Evolutionary conservation across 2,113 vertebrate species (phyloP).

Genomic region (Galemys pyrenaicus): DNA sequence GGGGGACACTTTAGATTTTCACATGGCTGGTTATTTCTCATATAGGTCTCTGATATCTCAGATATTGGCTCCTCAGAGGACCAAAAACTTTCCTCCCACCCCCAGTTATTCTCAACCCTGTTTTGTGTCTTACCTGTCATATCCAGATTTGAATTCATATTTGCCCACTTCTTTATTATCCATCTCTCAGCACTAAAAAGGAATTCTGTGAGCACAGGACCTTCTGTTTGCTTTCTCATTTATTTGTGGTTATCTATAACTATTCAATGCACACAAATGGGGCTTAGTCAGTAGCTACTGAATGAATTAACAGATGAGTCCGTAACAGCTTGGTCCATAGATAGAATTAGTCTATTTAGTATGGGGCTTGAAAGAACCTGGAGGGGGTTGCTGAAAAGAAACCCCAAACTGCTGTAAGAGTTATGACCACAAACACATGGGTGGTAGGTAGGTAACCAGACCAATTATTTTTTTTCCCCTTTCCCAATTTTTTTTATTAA

Average conservation of each 20-base stretch:
- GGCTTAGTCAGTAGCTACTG: not conserved
- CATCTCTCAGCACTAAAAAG: not conserved
- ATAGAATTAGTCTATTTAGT: not conserved
- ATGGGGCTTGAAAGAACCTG: not conserved
- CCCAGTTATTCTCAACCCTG: not conserved
- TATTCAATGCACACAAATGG: fast-evolving
- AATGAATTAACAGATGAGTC: not conserved
- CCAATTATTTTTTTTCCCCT: too few species aligned
- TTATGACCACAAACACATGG: not conserved
- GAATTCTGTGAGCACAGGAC: not conserved
- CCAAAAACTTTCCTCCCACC: not conserved
- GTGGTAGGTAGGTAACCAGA: not conserved
- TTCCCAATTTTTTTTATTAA: too few species aligned
- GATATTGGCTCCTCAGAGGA: not conserved
- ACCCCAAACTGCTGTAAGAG: not conserved
- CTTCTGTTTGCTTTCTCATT: not conserved
- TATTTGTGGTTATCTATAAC: not conserved
- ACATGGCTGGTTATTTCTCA: not conserved
- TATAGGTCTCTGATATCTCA: not conserved
- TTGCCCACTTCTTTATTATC: not conserved
- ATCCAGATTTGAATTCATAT: not conserved
- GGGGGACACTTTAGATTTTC: not conserved
- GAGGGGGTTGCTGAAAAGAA: not conserved
- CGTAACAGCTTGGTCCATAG: not conserved
- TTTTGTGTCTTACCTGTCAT: not conserved